These are phyloP conservation scores for Hemibagrus guttatus DNA, from an alignment of 2,797 vertebrate species.

Conservation along the genomic window DNA sequence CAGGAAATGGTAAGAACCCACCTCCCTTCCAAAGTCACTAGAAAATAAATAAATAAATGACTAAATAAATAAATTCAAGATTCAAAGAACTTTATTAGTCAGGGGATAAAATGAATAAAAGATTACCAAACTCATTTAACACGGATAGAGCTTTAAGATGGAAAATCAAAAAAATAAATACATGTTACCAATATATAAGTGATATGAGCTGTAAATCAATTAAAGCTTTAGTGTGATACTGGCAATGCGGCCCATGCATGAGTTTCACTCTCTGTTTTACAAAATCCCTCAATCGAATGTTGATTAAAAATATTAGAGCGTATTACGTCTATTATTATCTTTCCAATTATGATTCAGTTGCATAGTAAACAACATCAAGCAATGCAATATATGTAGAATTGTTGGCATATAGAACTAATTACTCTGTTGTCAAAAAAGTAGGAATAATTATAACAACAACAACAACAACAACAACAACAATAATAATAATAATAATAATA, in stretches of 20 bases:
- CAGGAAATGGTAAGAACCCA: conserved; percentile 16
- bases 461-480: no score
- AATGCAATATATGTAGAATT: background rate
- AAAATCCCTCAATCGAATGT: background rate
- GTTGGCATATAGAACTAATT: background rate
- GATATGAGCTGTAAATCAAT: background rate
- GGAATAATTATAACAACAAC: background rate
- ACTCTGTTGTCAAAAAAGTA: background rate
- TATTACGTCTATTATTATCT: background rate
- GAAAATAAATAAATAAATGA: background rate
- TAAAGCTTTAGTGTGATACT: background rate
- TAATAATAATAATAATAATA: no score
- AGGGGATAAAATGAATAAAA: background rate
- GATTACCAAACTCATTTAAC: background rate
- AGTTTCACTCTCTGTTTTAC: background rate
- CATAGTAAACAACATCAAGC: background rate
- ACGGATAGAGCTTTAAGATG: background rate
- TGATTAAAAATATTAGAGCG: background rate
- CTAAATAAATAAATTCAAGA: no score
- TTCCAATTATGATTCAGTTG: background rate
- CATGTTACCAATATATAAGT: background rate
- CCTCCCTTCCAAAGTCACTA: background rate
- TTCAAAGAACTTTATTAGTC: no score
- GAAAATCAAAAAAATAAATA: background rate
- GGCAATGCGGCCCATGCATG: background rate